phyloP scores from a whole-genome alignment of 1,140 invertebrate genomes.

The Eumaeus atala region DNA sequence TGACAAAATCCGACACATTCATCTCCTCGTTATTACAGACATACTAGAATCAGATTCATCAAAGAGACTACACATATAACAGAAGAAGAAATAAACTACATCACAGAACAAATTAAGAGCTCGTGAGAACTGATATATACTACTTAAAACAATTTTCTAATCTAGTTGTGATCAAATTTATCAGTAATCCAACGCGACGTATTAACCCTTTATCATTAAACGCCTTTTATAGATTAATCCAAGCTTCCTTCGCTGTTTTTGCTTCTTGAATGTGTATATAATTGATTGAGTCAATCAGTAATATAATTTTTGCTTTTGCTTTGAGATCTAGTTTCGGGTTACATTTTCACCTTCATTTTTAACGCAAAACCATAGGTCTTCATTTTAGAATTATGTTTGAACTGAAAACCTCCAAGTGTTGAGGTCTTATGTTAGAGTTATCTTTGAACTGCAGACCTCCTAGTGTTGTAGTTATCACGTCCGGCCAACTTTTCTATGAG shows the following conservation, averaged over 20 bases:
- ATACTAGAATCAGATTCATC: no score
- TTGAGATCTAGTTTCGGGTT: conserved; percentile 1
- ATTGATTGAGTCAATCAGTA: conserved; percentile 10
- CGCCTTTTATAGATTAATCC: conserved; percentile 6
- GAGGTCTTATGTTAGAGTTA: conserved; percentile 12
- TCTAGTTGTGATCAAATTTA: conserved; percentile 8
- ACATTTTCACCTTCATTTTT: conserved; percentile 1
- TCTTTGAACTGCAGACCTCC: conserved; percentile 3
- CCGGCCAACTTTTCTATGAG: conserved; percentile 6
- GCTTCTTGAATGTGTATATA: conserved; percentile 10
- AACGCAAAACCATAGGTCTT: conserved; percentile 9
- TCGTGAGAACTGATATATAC: no score
- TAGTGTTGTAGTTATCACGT: conserved; percentile 10
- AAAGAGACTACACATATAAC: no score
- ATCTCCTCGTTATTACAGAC: no score
- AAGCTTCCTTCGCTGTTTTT: conserved; percentile 12
- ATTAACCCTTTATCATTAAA: conserved; percentile 10
- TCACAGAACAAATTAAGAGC: no score
- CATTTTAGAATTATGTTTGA: conserved; percentile 2
- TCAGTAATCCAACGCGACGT: conserved; percentile 5
- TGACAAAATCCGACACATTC: no score
- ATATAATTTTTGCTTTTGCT: conserved; percentile 13
- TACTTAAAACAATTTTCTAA: conserved; percentile 10
- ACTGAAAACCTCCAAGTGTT: conserved; percentile 11
- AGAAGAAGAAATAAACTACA: no score